Base-by-base conservation (phyloP, 2,797 vertebrate species). In the Myripristis murdjan region DNA sequence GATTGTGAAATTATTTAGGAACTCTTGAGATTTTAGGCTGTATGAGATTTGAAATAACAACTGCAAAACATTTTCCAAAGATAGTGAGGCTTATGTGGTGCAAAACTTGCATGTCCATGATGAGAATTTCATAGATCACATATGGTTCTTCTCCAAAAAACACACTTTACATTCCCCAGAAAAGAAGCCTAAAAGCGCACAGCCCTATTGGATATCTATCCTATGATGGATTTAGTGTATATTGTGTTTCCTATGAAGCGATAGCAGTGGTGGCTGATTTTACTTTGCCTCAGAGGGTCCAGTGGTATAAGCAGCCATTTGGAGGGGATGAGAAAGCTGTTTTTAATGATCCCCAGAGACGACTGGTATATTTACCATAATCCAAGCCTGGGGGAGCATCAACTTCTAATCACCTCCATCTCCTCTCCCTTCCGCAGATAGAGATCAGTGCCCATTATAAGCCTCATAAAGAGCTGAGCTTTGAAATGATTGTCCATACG, bases 351-450 rank as follows among this genome's bases (percentile, higher is more conserved):
- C 91, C 82, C 81, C 64, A 33, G 78, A 84, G 88, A 88, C 71
- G 0, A 68, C 59, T 48, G 51, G 79, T 86, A 87, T 90, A 88
- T 92, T 93, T 92, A 92, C 86, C 88, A 92, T 93, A 94, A 93
- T 94, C 91, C 85, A 53, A 77, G 85, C 92, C 91, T 82, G 70
- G 81, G 81, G 91, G 73, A 86, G 89, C 88, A 85, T 89, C 88
- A 86, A 85, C 84, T 91, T 83, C 86, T 93, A 91, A 92, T 94
- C 92, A 91, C 84, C 83, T 72, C 70, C 78, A 87, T 90, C 91
- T 88, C 72, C 83, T 87, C 81, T 84, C 73, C 79, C 58, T 67
- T 73, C 68, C 79, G 69, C 89, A 84, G 91, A 90, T 92, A 84
- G 51, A 85, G 85, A 93, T 92, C 92, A 89, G 80, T 35, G 66